phyloP scores from a whole-genome alignment of 1,140 invertebrate genomes.

The Trichonephila clavipes region DNA sequence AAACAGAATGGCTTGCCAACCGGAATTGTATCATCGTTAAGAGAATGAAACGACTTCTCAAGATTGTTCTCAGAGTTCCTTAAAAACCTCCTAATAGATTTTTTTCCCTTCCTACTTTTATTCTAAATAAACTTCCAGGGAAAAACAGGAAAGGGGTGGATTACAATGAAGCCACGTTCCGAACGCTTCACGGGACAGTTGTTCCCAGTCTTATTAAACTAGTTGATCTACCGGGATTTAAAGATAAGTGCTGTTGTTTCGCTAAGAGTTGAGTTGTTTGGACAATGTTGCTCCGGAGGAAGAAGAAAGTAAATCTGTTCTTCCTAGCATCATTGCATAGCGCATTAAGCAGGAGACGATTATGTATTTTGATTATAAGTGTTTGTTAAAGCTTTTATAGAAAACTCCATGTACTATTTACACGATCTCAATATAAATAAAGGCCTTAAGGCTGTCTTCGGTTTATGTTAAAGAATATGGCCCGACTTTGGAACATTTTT shows the following conservation, averaged over 20 bases:
- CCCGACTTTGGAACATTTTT: no score
- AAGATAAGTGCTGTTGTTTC: slow-evolving; percentile 29
- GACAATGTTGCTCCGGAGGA: not conserved
- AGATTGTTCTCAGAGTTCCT: not conserved
- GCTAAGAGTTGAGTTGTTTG: not conserved
- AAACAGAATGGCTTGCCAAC: not conserved
- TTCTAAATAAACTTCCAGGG: no score
- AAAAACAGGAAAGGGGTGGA: not conserved
- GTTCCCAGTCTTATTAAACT: slow-evolving; percentile 40
- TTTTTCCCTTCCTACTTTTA: no score
- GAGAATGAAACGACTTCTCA: not conserved
- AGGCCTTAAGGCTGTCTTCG: no score
- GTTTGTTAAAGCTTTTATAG: no score
- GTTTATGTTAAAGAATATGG: no score
- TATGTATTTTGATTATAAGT: no score
- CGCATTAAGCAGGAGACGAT: no score
- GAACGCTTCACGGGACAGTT: not conserved
- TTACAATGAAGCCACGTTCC: not conserved
- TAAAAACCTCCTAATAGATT: not conserved
- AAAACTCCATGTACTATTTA: no score
- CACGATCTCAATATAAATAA: no score
- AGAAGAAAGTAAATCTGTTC: not conserved
- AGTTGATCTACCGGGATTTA: not conserved
- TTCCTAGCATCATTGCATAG: no score
- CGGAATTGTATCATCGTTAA: slow-evolving; percentile 36